These are phyloP conservation scores for Bellardia bayeri DNA, from an alignment of 2,888 invertebrate species.

Conservation along the genomic window DNA sequence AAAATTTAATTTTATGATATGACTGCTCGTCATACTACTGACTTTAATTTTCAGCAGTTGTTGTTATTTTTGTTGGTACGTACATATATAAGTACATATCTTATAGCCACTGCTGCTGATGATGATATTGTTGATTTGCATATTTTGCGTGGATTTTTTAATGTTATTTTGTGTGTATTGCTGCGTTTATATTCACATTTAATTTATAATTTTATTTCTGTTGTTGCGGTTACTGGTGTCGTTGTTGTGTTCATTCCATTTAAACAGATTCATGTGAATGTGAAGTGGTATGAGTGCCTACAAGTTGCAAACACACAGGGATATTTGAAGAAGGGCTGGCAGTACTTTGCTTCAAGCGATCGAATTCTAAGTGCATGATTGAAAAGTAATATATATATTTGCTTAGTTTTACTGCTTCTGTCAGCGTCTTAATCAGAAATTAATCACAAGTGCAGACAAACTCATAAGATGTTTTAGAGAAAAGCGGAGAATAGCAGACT, in stretches of 20 bases:
- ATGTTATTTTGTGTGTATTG: conserved; percentile 15
- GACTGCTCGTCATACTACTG: conserved; percentile 67
- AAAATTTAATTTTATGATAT: conserved; percentile 66
- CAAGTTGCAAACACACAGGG: not conserved
- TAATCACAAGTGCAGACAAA: no score
- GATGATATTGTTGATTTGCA: conserved; percentile 65
- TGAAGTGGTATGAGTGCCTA: not conserved
- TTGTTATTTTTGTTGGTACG: not conserved
- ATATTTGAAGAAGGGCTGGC: not conserved
- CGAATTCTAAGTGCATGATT: no score
- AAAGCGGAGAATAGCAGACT: no score
- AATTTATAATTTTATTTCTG: conserved; percentile 67
- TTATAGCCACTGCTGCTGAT: conserved; percentile 33
- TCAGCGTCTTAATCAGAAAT: no score
- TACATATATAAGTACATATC: not conserved
- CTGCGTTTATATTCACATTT: conserved; percentile 58
- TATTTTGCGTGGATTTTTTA: conserved; percentile 68
- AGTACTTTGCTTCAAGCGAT: no score
- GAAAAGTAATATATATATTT: no score
- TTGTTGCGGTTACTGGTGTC: conserved; percentile 56
- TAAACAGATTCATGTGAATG: conserved; percentile 29
- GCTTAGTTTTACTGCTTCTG: no score
- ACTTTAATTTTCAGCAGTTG: conserved; percentile 55
- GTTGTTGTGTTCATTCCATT: conserved; percentile 47
- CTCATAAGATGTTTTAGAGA: no score